Evolutionary conservation across 1,140 invertebrate genomes (phyloP).

Genomic region (Temnothorax curvispinosus): DNA sequence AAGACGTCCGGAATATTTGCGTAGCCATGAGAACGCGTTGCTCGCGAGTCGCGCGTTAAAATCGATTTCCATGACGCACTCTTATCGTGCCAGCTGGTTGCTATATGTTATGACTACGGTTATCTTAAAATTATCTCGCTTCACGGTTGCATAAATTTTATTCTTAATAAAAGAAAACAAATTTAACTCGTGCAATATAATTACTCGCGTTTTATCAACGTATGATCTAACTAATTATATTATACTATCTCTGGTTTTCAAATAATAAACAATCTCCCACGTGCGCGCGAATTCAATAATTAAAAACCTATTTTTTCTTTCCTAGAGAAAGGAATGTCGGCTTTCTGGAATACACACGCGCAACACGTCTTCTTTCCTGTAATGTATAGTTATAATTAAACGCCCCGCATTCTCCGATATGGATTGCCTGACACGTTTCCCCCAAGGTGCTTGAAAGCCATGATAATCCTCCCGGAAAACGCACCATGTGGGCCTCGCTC

Average conservation of each 20-base stretch:
- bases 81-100: background rate
- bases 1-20: constrained; percentile 24
- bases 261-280: background rate
- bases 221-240: background rate
- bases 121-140: constrained; percentile 20
- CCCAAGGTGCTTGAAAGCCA: constrained; percentile 54
- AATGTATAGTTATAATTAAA: constrained; percentile 56
- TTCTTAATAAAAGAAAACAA: too few species aligned
- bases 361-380: constrained; percentile 12
- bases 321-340: background rate
- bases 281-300: background rate
- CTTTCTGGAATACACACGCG: constrained; percentile 33
- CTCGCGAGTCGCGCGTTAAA: constrained; percentile 16
- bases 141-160: background rate
- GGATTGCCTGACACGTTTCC: constrained; percentile 65
- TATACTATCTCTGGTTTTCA: background rate
- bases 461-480: constrained; percentile 67
- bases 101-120: background rate
- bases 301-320: background rate
- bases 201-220: background rate
- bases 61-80: constrained; percentile 32
- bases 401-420: constrained; percentile 32
- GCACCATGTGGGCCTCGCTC: constrained; percentile 77
- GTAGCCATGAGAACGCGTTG: background rate
- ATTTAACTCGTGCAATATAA: background rate